Evolutionary conservation across 2,888 invertebrate genomes (phyloP).

Genomic region (Volucella inflata): DNA sequence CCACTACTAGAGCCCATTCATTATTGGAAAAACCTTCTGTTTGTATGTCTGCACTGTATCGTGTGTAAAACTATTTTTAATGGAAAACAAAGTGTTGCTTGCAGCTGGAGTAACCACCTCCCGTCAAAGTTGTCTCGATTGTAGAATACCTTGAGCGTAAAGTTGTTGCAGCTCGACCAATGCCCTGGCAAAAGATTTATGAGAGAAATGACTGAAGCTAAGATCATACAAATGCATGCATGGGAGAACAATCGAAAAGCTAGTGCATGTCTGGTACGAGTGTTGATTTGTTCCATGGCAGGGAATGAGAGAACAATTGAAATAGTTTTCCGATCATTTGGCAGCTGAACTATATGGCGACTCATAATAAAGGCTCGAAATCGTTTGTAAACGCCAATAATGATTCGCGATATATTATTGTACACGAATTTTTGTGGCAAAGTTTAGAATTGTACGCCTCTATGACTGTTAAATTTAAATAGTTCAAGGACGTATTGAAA

Average conservation of each 20-base stretch:
- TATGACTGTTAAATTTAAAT: no score
- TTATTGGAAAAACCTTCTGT: conserved; percentile 20
- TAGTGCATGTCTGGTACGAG: background rate
- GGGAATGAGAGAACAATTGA: conserved; percentile 2
- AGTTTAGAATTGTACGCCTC: no score
- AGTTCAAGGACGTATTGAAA: no score
- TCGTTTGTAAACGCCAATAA: no score
- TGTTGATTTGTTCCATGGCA: conserved; percentile 9
- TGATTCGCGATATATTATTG: no score
- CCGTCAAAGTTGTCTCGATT: conserved; percentile 56
- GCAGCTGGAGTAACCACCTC: conserved; percentile 30
- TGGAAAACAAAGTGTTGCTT: background rate
- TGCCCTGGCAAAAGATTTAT: conserved; percentile 28
- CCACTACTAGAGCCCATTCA: conserved; percentile 42
- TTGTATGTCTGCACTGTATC: background rate
- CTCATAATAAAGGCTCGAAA: no score
- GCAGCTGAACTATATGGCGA: no score
- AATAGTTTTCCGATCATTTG: no score
- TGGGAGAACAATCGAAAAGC: conserved; percentile 21
- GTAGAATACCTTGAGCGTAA: conserved; percentile 65
- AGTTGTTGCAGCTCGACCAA: conserved; percentile 36
- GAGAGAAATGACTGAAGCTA: conserved; percentile 47
- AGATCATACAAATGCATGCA: conserved; percentile 29
- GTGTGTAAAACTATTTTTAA: conserved; percentile 32
- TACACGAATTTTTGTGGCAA: no score